Evolutionary conservation across 2,113 vertebrate genomes (phyloP).

Genomic region (Nothobranchius furzeri): DNA sequence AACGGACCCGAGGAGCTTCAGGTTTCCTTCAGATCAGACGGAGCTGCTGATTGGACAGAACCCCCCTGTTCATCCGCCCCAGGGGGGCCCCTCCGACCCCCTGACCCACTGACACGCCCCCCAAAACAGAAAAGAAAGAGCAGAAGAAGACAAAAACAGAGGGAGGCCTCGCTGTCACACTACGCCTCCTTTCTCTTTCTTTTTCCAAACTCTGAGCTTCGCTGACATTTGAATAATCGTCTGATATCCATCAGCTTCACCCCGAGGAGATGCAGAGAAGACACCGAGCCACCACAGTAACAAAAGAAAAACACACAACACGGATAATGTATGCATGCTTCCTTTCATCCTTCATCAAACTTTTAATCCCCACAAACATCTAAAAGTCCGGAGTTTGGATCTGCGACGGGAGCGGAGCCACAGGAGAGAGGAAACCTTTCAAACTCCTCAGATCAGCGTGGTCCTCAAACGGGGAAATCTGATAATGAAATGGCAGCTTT

Average conservation of each 20-base stretch:
- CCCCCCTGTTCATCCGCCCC: constrained; percentile 19
- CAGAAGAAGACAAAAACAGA: constrained; percentile 54
- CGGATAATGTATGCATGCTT: constrained; percentile 25
- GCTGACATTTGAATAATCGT: constrained; percentile 55
- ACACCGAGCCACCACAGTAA: constrained; percentile 30
- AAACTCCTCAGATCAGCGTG: not conserved
- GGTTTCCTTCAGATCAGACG: not conserved
- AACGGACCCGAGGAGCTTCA: not conserved
- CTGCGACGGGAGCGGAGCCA: not conserved
- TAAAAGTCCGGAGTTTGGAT: not conserved
- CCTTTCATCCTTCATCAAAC: constrained; percentile 21
- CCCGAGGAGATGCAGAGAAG: constrained; percentile 33
- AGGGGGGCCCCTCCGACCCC: constrained; percentile 1
- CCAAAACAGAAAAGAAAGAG: constrained; percentile 49
- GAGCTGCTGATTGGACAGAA: constrained; percentile 28
- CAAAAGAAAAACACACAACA: constrained; percentile 29
- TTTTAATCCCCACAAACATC: constrained; percentile 6
- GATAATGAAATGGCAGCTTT: constrained; percentile 7
- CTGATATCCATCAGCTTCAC: constrained; percentile 61
- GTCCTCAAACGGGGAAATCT: not conserved
- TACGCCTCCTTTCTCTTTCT: constrained; percentile 45
- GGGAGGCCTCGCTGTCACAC: constrained; percentile 61
- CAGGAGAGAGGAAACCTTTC: not conserved
- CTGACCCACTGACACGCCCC: constrained; percentile 37
- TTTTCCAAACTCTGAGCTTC: constrained; percentile 47